These are phyloP conservation scores for Chrysodeixis includens DNA, from an alignment of 2,888 invertebrate genomes.

Conservation along the genomic window DNA sequence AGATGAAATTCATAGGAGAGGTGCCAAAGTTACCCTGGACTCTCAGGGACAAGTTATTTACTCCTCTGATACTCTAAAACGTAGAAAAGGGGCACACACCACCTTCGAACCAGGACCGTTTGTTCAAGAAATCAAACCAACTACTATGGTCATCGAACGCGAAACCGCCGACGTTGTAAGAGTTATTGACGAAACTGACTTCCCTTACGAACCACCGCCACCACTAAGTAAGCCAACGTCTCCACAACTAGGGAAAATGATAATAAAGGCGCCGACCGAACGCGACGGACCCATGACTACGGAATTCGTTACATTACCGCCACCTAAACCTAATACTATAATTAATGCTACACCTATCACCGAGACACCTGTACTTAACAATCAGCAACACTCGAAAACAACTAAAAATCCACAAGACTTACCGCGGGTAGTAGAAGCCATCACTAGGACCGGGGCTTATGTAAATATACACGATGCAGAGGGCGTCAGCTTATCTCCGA, in stretches of 20 bases:
- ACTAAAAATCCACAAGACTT: conserved; percentile 76
- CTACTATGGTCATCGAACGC: conserved; percentile 77
- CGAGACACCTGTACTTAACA: conserved; percentile 70
- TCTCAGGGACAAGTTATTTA: conserved; percentile 96
- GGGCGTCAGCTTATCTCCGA: conserved; percentile 89
- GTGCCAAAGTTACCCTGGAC: conserved; percentile 94
- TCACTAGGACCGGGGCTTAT: conserved; percentile 90
- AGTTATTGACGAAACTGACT: conserved; percentile 83
- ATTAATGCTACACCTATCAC: conserved; percentile 88
- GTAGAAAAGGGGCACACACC: conserved; percentile 94
- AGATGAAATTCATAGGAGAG: conserved; percentile 88
- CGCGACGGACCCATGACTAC: conserved; percentile 83
- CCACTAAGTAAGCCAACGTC: conserved; percentile 88
- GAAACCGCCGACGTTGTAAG: conserved; percentile 82
- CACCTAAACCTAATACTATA: conserved; percentile 89
- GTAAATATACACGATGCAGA: conserved; percentile 92
- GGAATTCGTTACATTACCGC: conserved; percentile 90
- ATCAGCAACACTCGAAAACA: conserved; percentile 68
- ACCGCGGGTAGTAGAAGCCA: conserved; percentile 83
- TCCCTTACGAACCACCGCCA: conserved; percentile 80
- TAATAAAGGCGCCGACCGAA: conserved; percentile 88
- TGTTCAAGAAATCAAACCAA: conserved; percentile 91
- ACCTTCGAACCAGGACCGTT: conserved; percentile 97
- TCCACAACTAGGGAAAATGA: conserved; percentile 91
- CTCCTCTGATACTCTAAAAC: conserved; percentile 95